Conservation (phyloP, 2,888 invertebrate genomes). For the Drosophila lacicola region DNA sequence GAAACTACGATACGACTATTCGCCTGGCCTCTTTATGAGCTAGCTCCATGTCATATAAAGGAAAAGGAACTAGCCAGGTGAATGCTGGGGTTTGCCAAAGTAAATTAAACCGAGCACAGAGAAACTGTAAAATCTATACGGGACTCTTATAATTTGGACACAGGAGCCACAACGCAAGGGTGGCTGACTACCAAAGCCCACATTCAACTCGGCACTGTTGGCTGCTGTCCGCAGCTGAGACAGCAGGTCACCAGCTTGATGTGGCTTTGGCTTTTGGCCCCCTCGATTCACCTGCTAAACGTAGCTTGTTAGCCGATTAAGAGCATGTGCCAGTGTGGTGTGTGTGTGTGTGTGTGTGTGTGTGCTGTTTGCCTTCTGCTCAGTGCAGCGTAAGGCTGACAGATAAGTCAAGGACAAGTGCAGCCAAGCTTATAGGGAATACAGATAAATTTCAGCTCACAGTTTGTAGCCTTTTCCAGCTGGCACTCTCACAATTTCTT, state of each 20-base stretch:
- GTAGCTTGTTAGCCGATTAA: slow-evolving; percentile 54
- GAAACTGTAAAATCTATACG: slow-evolving; percentile 28
- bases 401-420: slow-evolving; percentile 65
- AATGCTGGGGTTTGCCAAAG: slow-evolving; percentile 17
- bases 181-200: background rate
- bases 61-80: slow-evolving; percentile 13
- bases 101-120: slow-evolving; percentile 53
- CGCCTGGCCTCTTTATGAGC: slow-evolving; percentile 41
- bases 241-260: slow-evolving; percentile 47
- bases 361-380: slow-evolving; percentile 33
- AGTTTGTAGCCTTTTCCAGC: slow-evolving; percentile 5
- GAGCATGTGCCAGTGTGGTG: slow-evolving; percentile 25
- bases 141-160: slow-evolving; percentile 53
- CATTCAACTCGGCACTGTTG: slow-evolving; percentile 40
- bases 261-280: slow-evolving; percentile 29
- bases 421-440: slow-evolving; percentile 52
- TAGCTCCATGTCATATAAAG: slow-evolving; percentile 6
- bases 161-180: slow-evolving; percentile 22
- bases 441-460: slow-evolving; percentile 14
- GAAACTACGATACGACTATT: slow-evolving; percentile 32
- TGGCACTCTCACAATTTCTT: background rate
- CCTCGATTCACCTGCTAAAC: slow-evolving; percentile 38
- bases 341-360: slow-evolving; percentile 14
- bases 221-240: slow-evolving; percentile 14
- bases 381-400: slow-evolving; percentile 62